These are phyloP conservation scores for Carposina sasakii DNA, from an alignment of 1,140 invertebrate genomes.

Conservation along the genomic window DNA sequence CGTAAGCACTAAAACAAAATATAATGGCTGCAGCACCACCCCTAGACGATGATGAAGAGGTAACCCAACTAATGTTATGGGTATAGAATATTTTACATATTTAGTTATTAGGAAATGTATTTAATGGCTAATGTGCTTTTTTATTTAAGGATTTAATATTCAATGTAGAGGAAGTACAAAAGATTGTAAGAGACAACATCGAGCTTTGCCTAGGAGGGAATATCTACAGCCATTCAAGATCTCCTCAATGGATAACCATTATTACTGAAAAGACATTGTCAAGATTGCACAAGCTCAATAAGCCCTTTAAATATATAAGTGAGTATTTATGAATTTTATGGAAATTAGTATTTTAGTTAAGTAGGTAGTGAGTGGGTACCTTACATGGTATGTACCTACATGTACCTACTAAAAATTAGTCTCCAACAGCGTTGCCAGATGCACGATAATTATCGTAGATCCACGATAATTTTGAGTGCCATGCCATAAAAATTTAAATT, in stretches of 20 bases:
- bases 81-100: no score
- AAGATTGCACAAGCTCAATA: slow-evolving; percentile 55
- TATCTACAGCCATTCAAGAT: slow-evolving; percentile 52
- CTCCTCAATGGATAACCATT: slow-evolving; percentile 53
- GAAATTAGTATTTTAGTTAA: no score
- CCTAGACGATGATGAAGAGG: slow-evolving; percentile 47
- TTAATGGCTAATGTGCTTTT: no score
- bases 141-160: slow-evolving; percentile 49
- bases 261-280: slow-evolving; percentile 59
- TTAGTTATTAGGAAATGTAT: no score
- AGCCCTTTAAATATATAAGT: slow-evolving; percentile 65
- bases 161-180: slow-evolving; percentile 62
- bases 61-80: slow-evolving; percentile 15
- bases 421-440: no score
- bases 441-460: no score
- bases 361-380: no score
- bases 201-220: slow-evolving; percentile 62
- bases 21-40: no score
- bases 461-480: no score
- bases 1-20: background rate
- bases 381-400: no score
- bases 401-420: no score
- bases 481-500: no score
- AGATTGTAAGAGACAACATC: slow-evolving; percentile 59
- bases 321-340: slow-evolving; percentile 22